Evolutionary conservation across 2,113 vertebrate genomes (phyloP).

Genomic region (Podocnemis expansa): DNA sequence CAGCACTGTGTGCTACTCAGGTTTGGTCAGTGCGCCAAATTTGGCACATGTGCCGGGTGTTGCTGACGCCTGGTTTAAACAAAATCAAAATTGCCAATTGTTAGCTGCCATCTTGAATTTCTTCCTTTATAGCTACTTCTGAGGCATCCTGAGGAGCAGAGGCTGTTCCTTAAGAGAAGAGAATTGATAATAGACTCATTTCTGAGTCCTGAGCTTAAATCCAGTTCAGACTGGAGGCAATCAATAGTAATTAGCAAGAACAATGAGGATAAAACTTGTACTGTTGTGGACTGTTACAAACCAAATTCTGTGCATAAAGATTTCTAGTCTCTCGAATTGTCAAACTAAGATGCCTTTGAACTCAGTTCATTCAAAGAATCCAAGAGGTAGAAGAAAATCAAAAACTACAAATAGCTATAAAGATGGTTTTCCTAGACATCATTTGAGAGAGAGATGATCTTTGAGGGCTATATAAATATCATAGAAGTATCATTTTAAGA

Average conservation of each 20-base stretch:
- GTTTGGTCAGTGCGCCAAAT: no score
- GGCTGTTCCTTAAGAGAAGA: neutral
- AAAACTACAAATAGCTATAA: neutral
- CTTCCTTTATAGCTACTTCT: neutral
- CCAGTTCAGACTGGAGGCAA: neutral
- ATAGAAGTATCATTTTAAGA: neutral
- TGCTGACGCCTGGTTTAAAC: no score
- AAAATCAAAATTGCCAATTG: neutral
- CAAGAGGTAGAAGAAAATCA: rapidly evolving
- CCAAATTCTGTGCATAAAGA: neutral
- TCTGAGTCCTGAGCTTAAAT: neutral
- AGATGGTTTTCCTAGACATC: neutral
- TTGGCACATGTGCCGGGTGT: no score
- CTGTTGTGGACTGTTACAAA: neutral
- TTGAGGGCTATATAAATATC: neutral
- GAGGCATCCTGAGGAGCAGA: neutral
- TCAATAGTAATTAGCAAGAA: neutral
- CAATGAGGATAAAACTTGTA: rapidly evolving
- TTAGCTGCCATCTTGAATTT: neutral
- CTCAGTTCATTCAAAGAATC: neutral
- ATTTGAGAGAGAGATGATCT: neutral
- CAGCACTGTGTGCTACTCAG: no score
- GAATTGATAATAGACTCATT: neutral
- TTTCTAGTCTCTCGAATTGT: neutral
- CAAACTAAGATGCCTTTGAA: neutral